Evolutionary conservation across 2,797 vertebrate genomes (phyloP).

Genomic region (Argya squamiceps): DNA sequence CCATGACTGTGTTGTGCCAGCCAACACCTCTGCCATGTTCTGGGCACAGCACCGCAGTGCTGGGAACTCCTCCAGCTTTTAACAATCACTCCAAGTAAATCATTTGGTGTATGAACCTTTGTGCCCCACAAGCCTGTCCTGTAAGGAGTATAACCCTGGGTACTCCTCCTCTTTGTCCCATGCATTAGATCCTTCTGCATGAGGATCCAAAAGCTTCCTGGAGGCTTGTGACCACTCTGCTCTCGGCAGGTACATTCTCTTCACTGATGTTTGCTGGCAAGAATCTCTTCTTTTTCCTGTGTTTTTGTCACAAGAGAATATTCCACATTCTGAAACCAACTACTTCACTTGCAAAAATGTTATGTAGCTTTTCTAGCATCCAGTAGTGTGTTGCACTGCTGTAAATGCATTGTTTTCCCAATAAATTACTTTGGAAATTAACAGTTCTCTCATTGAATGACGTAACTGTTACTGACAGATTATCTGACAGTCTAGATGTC

Average conservation of each 20-base stretch:
- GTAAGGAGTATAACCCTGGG: neutral
- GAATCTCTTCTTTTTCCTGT: neutral
- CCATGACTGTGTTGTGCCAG: neutral
- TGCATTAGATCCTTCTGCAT: neutral
- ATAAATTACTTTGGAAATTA: constrained; percentile 50
- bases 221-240: neutral
- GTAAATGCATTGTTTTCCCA: constrained; percentile 30
- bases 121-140: rapidly evolving
- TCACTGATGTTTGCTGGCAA: neutral
- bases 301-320: neutral
- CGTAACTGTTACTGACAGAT: constrained; percentile 36
- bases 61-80: neutral
- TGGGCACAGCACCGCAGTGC: neutral
- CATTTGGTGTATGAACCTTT: neutral
- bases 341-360: neutral
- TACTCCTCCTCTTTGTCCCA: neutral
- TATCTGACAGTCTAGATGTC: constrained; percentile 50
- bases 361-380: neutral
- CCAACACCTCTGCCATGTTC: neutral
- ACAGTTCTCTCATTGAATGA: constrained; percentile 25
- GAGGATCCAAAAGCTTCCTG: neutral
- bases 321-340: neutral
- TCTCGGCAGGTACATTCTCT: neutral
- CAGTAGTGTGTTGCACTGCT: neutral
- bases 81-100: neutral